Conservation (phyloP, 2,797 vertebrate species). For the Otolemur crassicaudatus region DNA sequence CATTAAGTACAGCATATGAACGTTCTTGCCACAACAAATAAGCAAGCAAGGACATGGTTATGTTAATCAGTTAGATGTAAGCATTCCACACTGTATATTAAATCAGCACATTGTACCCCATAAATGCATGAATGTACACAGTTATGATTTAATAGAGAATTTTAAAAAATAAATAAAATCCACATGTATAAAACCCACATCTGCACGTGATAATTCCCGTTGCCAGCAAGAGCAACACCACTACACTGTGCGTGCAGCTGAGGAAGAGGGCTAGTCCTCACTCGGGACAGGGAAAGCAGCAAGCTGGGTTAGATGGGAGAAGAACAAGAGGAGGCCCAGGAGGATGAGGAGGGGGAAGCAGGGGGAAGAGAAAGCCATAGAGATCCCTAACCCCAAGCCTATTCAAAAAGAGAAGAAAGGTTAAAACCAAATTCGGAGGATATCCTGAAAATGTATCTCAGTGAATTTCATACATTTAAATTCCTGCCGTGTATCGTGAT, state of each 20-base stretch:
- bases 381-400: neutral
- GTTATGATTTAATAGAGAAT: too few relatives aligned
- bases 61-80: too few relatives aligned
- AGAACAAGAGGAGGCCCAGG: accelerated
- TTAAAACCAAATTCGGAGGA: conserved; percentile 23
- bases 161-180: neutral
- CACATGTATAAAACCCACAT: neutral
- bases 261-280: neutral
- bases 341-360: neutral
- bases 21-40: too few relatives aligned
- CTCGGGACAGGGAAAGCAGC: neutral
- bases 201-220: neutral
- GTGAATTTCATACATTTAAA: conserved; percentile 31
- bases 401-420: neutral
- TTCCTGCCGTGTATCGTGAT: neutral
- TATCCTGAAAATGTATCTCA: neutral
- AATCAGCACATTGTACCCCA: too few relatives aligned
- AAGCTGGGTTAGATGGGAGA: neutral
- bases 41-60: too few relatives aligned
- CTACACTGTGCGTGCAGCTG: too few relatives aligned
- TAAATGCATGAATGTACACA: too few relatives aligned
- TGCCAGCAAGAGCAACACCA: neutral
- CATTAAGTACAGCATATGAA: too few relatives aligned
- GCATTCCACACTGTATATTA: too few relatives aligned
- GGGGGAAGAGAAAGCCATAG: neutral